phyloP scores from a whole-genome alignment of 2,113 vertebrate species.

The Brachirus orientalis region DNA sequence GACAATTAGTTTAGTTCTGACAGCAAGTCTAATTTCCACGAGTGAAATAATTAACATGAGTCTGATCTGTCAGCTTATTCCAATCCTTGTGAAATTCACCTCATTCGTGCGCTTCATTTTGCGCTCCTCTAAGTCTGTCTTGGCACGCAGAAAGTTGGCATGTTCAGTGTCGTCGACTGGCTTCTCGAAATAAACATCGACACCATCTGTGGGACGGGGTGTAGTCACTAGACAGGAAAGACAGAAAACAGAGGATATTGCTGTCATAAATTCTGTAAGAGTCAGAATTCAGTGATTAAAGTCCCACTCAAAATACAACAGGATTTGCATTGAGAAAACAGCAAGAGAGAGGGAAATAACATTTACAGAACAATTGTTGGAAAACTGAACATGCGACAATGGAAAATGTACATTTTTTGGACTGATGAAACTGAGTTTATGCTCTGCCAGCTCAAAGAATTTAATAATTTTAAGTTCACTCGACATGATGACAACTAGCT shows the following conservation, averaged over 20 bases:
- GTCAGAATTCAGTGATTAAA: slow-evolving; percentile 5
- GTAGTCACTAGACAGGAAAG: slow-evolving; percentile 74
- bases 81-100: slow-evolving; percentile 71
- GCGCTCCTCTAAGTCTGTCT: slow-evolving; percentile 91
- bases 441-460: too few species aligned
- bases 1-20: slow-evolving; percentile 20
- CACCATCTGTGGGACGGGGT: slow-evolving; percentile 88
- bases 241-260: slow-evolving; percentile 37
- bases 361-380: background rate
- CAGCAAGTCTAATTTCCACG: too few species aligned
- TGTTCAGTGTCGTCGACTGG: slow-evolving; percentile 90
- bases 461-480: too few species aligned
- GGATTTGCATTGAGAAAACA: background rate
- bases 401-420: background rate
- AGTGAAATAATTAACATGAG: background rate
- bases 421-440: too few species aligned
- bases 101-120: slow-evolving; percentile 93
- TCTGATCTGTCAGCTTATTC: slow-evolving; percentile 14
- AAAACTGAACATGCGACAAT: background rate
- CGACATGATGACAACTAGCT: too few species aligned
- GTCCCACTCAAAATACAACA: background rate
- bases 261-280: background rate
- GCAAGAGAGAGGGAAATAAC: background rate
- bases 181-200: slow-evolving; percentile 93
- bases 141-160: slow-evolving; percentile 90